Base-by-base conservation (phyloP, 2,113 vertebrate genomes). In the Plecotus auritus region DNA sequence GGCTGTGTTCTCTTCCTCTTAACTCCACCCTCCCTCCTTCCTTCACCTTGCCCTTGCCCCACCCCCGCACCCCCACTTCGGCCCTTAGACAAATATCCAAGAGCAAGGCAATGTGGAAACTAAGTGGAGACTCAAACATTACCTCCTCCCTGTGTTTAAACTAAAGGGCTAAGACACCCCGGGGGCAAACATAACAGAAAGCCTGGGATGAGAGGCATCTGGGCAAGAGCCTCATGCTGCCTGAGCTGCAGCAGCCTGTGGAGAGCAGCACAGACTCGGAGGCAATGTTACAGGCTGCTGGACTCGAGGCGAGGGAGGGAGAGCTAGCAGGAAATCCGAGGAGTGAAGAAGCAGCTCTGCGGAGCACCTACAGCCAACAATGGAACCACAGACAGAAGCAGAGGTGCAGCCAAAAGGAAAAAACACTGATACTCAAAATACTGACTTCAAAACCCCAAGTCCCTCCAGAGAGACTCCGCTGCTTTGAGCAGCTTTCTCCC, bases 161-260 rank as follows among this genome's bases (percentile, higher is more conserved):
- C 95, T 90, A 97, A 96, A 96, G 94, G 96, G 94, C 95, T 76
- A 80, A 95, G 85, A 90, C 90, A 80, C 90, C 93, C 97, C 37
- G 5, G 95, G 97, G 95, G 95, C 91, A 96, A 96, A 93, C 88
- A 97, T 85, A 97, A 97, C 95, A 95, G 77, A 96, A 86, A 91
- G 86, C 86, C 87, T 11, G 7, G 80, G 90, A 80, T 23, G 78
- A 91, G 91, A 95, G 90, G 95, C 73, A 20, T 74, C 42, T 90
- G 73, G 67, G 95, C 85, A 40, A 83, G 64, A 92, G 95, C 93
- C 95, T 83, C 64, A 8, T 18, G 37, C 54, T 0, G 66, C 93
- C 81, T 45, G 23, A 26, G 49, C 72, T 14, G 42, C 51, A 82
- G 88, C 22, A 54, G 95, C 92, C 94, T 37, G 45, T 11, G 49